Base-by-base conservation (phyloP, 2,888 invertebrate species). In the Cetonia aurata region DNA sequence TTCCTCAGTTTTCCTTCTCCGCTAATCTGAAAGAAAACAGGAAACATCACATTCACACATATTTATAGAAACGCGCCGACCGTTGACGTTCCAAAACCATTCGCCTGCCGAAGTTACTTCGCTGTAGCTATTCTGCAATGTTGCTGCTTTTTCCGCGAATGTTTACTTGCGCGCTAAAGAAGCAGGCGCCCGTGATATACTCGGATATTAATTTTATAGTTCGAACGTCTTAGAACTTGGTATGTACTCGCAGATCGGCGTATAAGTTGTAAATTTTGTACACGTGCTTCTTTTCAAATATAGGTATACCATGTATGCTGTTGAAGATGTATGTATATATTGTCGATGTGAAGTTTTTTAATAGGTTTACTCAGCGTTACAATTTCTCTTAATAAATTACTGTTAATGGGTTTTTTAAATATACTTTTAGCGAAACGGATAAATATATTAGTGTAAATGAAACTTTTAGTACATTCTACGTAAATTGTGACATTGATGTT, bases 21-120 rank as follows among this genome's bases (percentile, higher is more conserved):
- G 48, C 50, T 65, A 65, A 65, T 65, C 33, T 50, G 62, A 65
- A 65, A 50, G 62, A 65, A 65, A 65, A 65, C 62, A 65, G 62
- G 62, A 65, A 65, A 65, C 62, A 65, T 65, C 62, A 50, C 62
- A 65, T 65, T 65, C 62, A 25, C 62, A 65, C 62, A 17, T 65
- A 65, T 65, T 65, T 65, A 65, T 65, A 65, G 62, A 65, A 65
- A 17, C 50, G 37, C 62, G 37, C 62, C 50, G 41, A 65, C 50
- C 62, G 37, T 50, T 65, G 62, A 65, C 50, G 62, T 17, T 50
- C 50, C 37, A 17, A 65, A 65, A 65, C 13, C 62, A 42, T 57
- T 57, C 37, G 62, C 37, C 37, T 65, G 50, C 19, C 33, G 13
- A 37, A 1, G 37, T 37, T 37, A 37, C 37, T 37, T 6, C 8